Evolutionary conservation across 2,888 invertebrate genomes (phyloP).

Genomic region (Chrysolina haemoptera): DNA sequence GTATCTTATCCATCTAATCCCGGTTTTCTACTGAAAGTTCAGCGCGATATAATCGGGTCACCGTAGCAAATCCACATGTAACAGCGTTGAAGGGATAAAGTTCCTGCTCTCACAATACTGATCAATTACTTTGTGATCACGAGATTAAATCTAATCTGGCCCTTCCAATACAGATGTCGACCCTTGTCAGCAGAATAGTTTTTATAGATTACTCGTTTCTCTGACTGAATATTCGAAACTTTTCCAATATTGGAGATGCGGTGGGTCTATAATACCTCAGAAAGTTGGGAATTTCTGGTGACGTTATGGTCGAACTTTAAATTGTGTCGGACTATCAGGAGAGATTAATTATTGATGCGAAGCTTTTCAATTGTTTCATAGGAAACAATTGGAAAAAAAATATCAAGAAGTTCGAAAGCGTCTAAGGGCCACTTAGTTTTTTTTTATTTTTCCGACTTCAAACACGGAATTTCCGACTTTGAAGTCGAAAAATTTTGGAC

Average conservation of each 20-base stretch:
- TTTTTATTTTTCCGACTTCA: no score
- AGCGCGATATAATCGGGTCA: constrained; percentile 52
- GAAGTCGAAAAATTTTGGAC: no score
- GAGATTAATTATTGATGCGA: not conserved
- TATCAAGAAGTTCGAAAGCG: no score
- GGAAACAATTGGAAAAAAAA: no score
- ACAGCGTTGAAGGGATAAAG: constrained; percentile 56
- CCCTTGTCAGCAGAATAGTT: constrained; percentile 61
- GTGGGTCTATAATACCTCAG: not conserved
- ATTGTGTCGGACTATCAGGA: not conserved
- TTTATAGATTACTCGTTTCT: constrained; percentile 55
- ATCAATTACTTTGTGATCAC: constrained; percentile 66
- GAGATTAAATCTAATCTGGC: constrained; percentile 64
- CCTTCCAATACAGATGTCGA: constrained; percentile 59
- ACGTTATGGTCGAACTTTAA: not conserved
- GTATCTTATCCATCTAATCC: constrained; percentile 48
- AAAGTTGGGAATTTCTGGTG: not conserved
- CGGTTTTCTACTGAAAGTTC: constrained; percentile 53
- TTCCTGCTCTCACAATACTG: constrained; percentile 61
- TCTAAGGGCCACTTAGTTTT: no score
- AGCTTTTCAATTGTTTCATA: not conserved
- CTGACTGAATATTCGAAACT: constrained; percentile 56
- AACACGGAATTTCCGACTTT: no score
- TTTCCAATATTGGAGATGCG: constrained; percentile 51
- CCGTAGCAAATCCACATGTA: constrained; percentile 46